phyloP scores from a whole-genome alignment of 1,140 invertebrate species.

The Spodoptera litura region DNA sequence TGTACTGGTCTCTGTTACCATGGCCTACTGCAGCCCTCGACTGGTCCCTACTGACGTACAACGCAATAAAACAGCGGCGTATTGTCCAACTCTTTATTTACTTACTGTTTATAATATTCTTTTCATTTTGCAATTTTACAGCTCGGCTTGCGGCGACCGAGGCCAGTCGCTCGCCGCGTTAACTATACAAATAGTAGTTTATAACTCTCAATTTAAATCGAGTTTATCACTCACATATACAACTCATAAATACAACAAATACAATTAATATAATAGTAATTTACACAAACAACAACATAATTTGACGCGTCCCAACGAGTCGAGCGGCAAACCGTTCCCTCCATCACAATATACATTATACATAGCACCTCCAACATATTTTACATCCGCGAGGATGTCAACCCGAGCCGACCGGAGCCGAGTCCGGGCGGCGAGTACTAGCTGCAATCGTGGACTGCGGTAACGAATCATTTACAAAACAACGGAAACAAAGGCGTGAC shows the following conservation, averaged over 20 bases:
- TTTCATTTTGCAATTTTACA: constrained; percentile 51
- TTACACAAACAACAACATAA: constrained; percentile 69
- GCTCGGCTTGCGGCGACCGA: constrained; percentile 9
- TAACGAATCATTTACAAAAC: constrained; percentile 50
- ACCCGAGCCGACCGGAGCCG: background rate
- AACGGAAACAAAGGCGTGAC: constrained; percentile 32
- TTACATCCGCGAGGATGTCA: constrained; percentile 48
- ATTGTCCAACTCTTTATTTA: constrained; percentile 80
- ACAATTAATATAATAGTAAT: constrained; percentile 66
- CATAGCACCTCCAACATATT: constrained; percentile 56
- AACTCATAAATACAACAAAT: constrained; percentile 78
- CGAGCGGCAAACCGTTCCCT: constrained; percentile 30
- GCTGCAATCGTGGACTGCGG: constrained; percentile 47
- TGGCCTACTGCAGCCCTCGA: too few species aligned
- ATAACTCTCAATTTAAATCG: constrained; percentile 45
- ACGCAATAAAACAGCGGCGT: constrained; percentile 57
- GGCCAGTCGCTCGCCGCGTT: constrained; percentile 5
- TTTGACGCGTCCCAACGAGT: constrained; percentile 46
- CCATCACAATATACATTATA: constrained; percentile 44
- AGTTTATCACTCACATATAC: constrained; percentile 54
- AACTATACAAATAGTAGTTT: constrained; percentile 48
- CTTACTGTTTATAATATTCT: constrained; percentile 52
- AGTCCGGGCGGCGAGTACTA: constrained; percentile 23
- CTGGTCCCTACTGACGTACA: too few species aligned
- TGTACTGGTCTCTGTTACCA: too few species aligned